These are phyloP conservation scores for Sclerurus mexicanus DNA, from an alignment of 2,113 vertebrate species.

Conservation along the genomic window DNA sequence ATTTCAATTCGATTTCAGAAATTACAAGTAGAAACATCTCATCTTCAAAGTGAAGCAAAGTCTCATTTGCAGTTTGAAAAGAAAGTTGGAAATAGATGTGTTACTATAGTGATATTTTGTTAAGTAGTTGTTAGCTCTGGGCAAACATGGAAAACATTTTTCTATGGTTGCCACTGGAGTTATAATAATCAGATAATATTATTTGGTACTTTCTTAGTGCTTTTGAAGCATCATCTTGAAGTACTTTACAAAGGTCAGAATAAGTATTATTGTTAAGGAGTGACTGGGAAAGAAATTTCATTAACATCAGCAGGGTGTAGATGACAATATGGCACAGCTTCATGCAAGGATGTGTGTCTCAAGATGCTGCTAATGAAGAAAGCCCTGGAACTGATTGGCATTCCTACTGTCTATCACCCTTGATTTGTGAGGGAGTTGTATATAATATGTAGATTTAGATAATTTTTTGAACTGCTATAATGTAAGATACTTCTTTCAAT, in stretches of 20 bases:
- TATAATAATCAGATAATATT: conserved; percentile 23
- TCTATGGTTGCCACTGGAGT: neutral
- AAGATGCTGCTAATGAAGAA: neutral
- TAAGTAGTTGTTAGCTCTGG: conserved; percentile 8
- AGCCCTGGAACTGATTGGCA: neutral
- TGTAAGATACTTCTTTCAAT: neutral
- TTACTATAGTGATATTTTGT: conserved; percentile 24
- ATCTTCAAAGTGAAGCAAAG: neutral
- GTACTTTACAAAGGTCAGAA: conserved; percentile 2
- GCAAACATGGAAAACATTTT: neutral
- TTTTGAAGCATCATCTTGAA: neutral
- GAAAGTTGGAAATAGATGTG: neutral
- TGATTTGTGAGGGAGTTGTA: neutral
- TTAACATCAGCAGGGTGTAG: neutral
- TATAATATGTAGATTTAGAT: neutral
- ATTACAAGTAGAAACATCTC: neutral
- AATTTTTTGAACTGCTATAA: neutral
- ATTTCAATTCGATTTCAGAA: neutral
- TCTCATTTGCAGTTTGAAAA: neutral
- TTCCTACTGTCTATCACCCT: neutral
- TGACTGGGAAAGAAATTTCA: neutral
- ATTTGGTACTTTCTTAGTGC: conserved; percentile 16
- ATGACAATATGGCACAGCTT: neutral
- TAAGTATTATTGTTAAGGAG: neutral
- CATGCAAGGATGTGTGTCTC: neutral